A percentile compares a stretch with the other conserved stretches of the same genome.
Conservation (phyloP, 2,113 vertebrate genomes). For the Tragelaphus strepsiceros region DNA sequence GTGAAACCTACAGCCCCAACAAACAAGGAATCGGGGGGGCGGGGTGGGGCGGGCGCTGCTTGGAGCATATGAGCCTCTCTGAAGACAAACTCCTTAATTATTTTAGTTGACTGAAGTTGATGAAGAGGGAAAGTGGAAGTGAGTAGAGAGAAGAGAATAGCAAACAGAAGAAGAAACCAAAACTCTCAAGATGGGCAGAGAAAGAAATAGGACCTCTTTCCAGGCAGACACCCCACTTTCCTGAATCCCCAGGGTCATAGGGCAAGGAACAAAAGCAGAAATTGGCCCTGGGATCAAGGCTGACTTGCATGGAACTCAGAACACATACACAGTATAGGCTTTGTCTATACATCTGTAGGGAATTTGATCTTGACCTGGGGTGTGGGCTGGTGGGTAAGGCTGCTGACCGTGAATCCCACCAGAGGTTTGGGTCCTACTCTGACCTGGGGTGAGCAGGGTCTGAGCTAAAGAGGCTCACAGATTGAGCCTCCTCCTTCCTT, state of each 20-base stretch:
- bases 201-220: not conserved
- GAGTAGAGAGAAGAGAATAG: not conserved
- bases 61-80: not conserved
- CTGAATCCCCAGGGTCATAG: not conserved
- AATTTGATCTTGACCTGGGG: not conserved
- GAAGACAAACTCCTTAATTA: not conserved
- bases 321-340: not conserved
- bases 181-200: not conserved
- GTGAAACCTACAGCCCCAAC: not conserved
- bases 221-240: not conserved
- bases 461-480: not conserved
- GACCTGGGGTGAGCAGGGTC: not conserved
- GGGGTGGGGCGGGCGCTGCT: not conserved
- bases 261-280: not conserved
- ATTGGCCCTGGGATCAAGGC: not conserved
- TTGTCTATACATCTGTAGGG: not conserved
- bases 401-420: not conserved
- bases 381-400: not conserved
- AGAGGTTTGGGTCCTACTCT: not conserved
- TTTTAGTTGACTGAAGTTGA: not conserved
- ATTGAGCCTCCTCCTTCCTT: not conserved
- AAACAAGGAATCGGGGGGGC: not conserved
- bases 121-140: not conserved
- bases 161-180: not conserved
- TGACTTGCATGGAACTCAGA: not conserved